A percentile compares a stretch with the other conserved stretches of the same genome.
Evolutionary conservation across 2,797 vertebrate species (phyloP).

Genomic region (Mionectes olivaceus): DNA sequence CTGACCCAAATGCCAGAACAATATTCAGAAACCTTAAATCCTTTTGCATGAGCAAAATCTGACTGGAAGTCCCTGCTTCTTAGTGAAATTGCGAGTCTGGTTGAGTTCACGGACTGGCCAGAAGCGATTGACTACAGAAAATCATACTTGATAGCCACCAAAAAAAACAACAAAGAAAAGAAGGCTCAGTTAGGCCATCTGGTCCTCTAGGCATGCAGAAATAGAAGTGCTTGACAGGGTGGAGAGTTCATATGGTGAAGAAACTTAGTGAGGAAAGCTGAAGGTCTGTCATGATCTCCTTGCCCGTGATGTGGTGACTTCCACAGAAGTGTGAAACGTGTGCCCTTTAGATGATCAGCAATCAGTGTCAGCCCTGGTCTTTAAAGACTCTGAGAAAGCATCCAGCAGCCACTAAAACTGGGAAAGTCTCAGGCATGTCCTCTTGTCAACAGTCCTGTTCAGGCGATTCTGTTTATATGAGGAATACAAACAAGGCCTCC

Average conservation of each 20-base stretch:
- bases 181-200: neutral
- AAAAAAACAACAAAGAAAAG: neutral
- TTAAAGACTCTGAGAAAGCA: neutral
- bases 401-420: neutral
- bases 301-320: accelerated
- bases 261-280: neutral
- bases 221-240: neutral
- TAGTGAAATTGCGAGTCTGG: neutral
- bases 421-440: neutral
- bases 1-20: neutral
- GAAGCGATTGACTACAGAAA: neutral
- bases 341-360: too few relatives aligned
- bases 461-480: neutral
- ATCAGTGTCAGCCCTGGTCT: neutral
- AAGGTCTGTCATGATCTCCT: neutral
- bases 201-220: neutral
- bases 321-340: neutral
- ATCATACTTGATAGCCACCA: neutral
- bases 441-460: neutral
- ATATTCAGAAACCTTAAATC: neutral
- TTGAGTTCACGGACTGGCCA: neutral
- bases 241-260: neutral
- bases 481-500: neutral
- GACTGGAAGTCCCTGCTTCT: neutral
- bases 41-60: neutral